Evolutionary conservation across 2,888 invertebrate genomes (phyloP).

Genomic region (Crocallis elinguaria): DNA sequence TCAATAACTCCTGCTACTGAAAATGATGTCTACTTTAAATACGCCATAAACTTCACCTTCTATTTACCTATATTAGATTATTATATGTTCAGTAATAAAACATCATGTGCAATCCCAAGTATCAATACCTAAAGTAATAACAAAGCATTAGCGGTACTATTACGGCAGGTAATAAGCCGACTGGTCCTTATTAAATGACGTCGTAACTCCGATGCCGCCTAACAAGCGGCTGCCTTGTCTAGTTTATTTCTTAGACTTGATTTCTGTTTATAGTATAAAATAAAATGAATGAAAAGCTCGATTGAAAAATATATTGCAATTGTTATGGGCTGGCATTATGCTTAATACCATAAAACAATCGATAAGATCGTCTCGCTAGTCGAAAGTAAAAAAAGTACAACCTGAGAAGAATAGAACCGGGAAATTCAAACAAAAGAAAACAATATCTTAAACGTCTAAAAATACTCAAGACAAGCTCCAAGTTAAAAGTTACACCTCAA

Average conservation of each 20-base stretch:
- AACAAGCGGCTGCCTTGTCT: conserved; percentile 57
- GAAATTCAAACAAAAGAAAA: not conserved
- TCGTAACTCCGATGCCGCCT: conserved; percentile 54
- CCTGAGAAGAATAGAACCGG: not conserved
- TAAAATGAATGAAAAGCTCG: not conserved
- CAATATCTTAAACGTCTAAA: not conserved
- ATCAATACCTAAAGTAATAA: conserved; percentile 55
- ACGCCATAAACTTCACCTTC: not conserved
- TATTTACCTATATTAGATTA: not conserved
- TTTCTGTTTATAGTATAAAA: conserved; percentile 25
- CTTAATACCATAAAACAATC: no score
- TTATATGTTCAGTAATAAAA: not conserved
- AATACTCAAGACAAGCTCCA: not conserved
- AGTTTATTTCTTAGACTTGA: conserved; percentile 35
- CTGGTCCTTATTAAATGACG: conserved; percentile 60
- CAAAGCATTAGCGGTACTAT: conserved; percentile 55
- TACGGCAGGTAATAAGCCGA: conserved; percentile 58
- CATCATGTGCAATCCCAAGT: not conserved
- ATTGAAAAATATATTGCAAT: no score
- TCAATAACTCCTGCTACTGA: not conserved
- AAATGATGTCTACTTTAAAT: not conserved
- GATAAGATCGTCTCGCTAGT: no score
- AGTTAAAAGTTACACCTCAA: conserved; percentile 35
- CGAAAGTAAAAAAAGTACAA: no score
- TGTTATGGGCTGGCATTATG: no score